Evolutionary conservation across 2,888 invertebrate species (phyloP).

Genomic region (Cantharis flavilabris): DNA sequence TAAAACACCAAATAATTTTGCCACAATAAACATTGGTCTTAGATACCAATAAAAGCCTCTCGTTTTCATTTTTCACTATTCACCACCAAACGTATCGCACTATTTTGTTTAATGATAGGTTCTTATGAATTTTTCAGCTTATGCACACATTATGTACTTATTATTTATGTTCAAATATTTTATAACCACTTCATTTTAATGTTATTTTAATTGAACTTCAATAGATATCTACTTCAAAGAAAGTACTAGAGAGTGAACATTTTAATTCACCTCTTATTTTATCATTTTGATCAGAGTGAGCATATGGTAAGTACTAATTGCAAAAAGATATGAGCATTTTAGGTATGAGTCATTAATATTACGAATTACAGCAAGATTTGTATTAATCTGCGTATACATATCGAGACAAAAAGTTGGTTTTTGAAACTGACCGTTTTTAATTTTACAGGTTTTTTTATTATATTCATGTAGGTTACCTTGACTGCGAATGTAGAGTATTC

Average conservation of each 20-base stretch:
- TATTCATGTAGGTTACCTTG: no score
- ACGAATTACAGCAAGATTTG: no score
- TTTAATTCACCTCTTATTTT: background rate
- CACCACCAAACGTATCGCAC: background rate
- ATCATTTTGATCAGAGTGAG: background rate
- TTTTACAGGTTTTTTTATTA: no score
- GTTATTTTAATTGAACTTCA: background rate
- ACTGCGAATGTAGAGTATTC: no score
- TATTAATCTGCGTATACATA: no score
- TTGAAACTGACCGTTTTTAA: no score
- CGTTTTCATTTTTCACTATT: background rate
- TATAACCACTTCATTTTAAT: background rate
- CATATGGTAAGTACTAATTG: background rate
- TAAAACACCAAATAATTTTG: slow-evolving; percentile 36
- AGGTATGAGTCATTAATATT: no score
- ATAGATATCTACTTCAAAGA: background rate
- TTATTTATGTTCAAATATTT: background rate
- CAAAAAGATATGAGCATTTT: background rate
- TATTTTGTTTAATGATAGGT: background rate
- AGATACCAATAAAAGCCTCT: slow-evolving; percentile 40
- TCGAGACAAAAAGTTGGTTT: no score
- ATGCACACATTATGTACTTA: background rate
- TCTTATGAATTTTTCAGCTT: background rate
- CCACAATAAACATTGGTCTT: slow-evolving; percentile 35
- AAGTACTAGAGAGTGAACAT: background rate